A percentile compares a stretch with the other conserved stretches of the same genome.
These are phyloP conservation scores for Drosophila teissieri DNA, from an alignment of 1,140 invertebrate genomes.

Conservation along the genomic window DNA sequence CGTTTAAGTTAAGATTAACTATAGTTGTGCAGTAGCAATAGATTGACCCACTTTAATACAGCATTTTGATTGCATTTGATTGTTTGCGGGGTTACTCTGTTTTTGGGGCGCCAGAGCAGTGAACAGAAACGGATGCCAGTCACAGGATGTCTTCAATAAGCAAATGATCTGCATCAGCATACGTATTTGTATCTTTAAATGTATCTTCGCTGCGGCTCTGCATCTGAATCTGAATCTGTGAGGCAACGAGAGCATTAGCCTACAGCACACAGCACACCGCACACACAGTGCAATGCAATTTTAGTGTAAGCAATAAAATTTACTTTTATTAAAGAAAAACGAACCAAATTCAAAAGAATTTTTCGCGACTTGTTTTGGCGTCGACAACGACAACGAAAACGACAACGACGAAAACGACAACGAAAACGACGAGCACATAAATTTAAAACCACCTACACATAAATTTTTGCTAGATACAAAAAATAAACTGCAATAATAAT, in stretches of 20 bases:
- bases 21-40: not conserved
- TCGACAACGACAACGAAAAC: constrained; percentile 44
- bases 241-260: constrained; percentile 28
- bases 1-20: too few relatives aligned
- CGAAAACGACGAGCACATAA: constrained; percentile 76
- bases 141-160: constrained; percentile 74
- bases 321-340: constrained; percentile 82
- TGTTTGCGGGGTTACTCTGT: not conserved
- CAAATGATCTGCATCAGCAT: constrained; percentile 31
- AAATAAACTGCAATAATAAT: constrained; percentile 79
- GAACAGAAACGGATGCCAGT: constrained; percentile 9
- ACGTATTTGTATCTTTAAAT: constrained; percentile 11
- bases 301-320: constrained; percentile 82
- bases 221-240: constrained; percentile 19
- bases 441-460: constrained; percentile 71
- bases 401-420: not conserved
- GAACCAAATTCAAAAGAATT: constrained; percentile 81
- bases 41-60: not conserved
- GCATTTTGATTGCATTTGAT: not conserved
- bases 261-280: not conserved
- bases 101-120: not conserved
- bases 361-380: constrained; percentile 73
- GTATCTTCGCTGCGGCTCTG: constrained; percentile 5
- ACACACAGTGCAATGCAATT: constrained; percentile 31
- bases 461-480: constrained; percentile 59